phyloP scores from a whole-genome alignment of 92 coral and sea anemone genomes.

The Anthopleura xanthogrammica region DNA sequence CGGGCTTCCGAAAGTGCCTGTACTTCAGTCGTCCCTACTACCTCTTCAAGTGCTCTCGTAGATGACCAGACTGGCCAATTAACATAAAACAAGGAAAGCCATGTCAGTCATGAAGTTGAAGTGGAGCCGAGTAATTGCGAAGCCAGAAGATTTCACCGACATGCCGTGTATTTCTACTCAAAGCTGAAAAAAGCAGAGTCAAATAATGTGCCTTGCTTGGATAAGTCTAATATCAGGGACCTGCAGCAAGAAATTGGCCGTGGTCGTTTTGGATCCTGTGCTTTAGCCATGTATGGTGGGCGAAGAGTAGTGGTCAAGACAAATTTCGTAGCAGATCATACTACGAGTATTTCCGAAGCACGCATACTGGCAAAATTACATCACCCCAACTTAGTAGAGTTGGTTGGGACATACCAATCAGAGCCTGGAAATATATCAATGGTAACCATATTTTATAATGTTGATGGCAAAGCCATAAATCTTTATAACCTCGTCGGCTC shows the following conservation, averaged over 20 bases:
- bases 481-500: not conserved
- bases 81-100: not conserved
- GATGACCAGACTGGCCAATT: not conserved
- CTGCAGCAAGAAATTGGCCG: slow-evolving; percentile 20
- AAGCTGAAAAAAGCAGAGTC: slow-evolving; percentile 27
- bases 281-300: no score
- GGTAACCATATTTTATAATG: not conserved
- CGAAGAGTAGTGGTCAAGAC: slow-evolving; percentile 28
- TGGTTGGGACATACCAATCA: slow-evolving; percentile 11
- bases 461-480: not conserved
- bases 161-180: slow-evolving; percentile 21
- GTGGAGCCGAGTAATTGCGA: not conserved
- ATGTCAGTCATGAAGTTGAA: not conserved
- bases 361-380: slow-evolving; percentile 25
- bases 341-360: slow-evolving; percentile 21
- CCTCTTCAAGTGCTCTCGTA: not conserved
- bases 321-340: not conserved
- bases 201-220: not conserved
- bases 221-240: not conserved
- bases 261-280: slow-evolving; percentile 28
- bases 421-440: slow-evolving; percentile 14
- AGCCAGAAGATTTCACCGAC: slow-evolving; percentile 27
- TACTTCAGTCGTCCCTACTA: not conserved
- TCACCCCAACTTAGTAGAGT: slow-evolving; percentile 17
- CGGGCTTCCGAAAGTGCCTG: not conserved